Conservation (phyloP, 1,140 invertebrate species). For the Pogonomyrmex barbatus region DNA sequence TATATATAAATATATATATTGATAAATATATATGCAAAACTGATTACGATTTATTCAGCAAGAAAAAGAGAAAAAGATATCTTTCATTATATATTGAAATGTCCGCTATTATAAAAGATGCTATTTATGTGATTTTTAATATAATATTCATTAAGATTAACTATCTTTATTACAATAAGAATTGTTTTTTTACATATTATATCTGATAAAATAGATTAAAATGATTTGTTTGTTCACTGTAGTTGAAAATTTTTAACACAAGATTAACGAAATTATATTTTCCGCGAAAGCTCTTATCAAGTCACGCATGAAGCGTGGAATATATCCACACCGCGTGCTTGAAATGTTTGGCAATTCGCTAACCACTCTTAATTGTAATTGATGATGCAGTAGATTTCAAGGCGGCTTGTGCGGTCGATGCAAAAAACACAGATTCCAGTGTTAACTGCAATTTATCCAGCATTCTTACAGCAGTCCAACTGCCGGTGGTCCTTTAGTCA, state of each 20-base stretch:
- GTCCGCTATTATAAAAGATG: neutral
- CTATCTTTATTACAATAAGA: neutral
- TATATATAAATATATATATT: neutral
- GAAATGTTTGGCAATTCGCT: slow-evolving; percentile 84
- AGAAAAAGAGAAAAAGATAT: neutral
- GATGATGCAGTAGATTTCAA: slow-evolving; percentile 83
- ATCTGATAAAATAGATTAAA: neutral
- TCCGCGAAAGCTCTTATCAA: slow-evolving; percentile 76
- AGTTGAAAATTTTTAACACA: neutral
- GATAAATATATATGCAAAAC: neutral
- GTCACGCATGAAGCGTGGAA: slow-evolving; percentile 79
- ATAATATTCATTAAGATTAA: neutral
- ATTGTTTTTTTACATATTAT: neutral
- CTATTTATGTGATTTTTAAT: neutral
- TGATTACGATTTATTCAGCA: neutral
- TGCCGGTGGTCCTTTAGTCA: slow-evolving; percentile 20
- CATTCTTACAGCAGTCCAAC: slow-evolving; percentile 75
- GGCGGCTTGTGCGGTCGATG: slow-evolving; percentile 76
- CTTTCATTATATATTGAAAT: slow-evolving; percentile 5
- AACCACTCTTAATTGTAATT: slow-evolving; percentile 86
- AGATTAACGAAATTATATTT: slow-evolving; percentile 65
- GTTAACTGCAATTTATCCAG: slow-evolving; percentile 84
- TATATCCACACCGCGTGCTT: slow-evolving; percentile 77
- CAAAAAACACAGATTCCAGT: slow-evolving; percentile 85
- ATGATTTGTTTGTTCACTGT: slow-evolving; percentile 11